phyloP scores from a whole-genome alignment of 2,797 vertebrate species.

The Tragelaphus oryx region DNA sequence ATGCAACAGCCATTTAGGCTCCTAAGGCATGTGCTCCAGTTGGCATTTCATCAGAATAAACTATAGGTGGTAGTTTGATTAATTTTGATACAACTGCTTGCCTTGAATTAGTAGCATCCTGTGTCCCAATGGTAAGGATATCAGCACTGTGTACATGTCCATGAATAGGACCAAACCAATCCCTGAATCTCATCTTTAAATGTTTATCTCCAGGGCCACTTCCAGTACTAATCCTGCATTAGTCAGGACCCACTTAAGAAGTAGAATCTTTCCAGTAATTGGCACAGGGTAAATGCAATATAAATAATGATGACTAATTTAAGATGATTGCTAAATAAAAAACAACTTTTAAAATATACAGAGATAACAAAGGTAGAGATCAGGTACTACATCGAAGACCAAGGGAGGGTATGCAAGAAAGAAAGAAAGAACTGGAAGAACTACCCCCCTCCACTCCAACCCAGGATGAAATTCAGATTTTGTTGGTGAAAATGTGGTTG shows the following conservation, averaged over 20 bases:
- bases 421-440: not conserved
- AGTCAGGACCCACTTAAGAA: not conserved
- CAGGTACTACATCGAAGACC: not conserved
- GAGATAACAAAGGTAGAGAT: not conserved
- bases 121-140: not conserved
- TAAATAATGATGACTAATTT: not conserved
- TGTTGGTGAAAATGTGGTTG: not conserved
- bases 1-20: not conserved
- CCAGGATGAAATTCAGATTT: not conserved
- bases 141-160: not conserved
- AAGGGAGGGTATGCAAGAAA: not conserved
- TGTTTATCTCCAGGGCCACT: not conserved
- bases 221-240: not conserved
- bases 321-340: not conserved
- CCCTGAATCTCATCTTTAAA: not conserved
- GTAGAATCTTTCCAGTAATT: not conserved
- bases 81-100: not conserved
- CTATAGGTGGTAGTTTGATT: constrained; percentile 9
- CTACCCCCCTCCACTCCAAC: fast-evolving
- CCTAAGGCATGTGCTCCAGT: not conserved
- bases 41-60: constrained; percentile 28
- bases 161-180: not conserved
- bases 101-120: not conserved
- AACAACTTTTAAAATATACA: not conserved
- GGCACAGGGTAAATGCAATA: not conserved